phyloP scores from a whole-genome alignment of 2,113 vertebrate genomes.

The Nerophis ophidion region DNA sequence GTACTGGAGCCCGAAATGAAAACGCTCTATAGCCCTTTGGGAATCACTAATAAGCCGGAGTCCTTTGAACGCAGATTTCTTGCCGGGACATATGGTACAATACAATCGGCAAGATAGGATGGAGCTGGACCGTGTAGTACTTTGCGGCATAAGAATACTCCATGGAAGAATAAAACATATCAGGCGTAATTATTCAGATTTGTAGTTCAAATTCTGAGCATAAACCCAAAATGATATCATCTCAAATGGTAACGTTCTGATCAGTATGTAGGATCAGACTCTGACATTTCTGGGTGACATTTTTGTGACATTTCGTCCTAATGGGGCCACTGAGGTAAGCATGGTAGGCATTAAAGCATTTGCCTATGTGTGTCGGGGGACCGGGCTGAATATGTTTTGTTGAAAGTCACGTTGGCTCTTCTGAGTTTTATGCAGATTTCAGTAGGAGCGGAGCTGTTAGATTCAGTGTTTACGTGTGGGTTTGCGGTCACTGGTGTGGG shows the following conservation, averaged over 20 bases:
- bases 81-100: too few species aligned
- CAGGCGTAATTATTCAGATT: slow-evolving; percentile 4
- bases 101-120: too few species aligned
- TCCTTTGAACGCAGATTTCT: too few species aligned
- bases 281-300: slow-evolving; percentile 61
- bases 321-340: slow-evolving; percentile 39
- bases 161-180: not conserved
- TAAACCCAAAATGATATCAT: slow-evolving; percentile 10
- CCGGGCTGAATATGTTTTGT: slow-evolving; percentile 9
- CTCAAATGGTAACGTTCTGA: slow-evolving; percentile 19
- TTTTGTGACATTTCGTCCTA: slow-evolving; percentile 62
- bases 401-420: slow-evolving; percentile 12
- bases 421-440: slow-evolving; percentile 13
- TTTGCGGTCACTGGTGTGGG: slow-evolving; percentile 52
- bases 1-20: too few species aligned
- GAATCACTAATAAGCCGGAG: too few species aligned
- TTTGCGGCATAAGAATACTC: too few species aligned
- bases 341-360: slow-evolving; percentile 31
- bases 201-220: slow-evolving; percentile 11
- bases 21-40: too few species aligned
- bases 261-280: slow-evolving; percentile 52
- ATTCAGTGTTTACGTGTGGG: slow-evolving; percentile 33
- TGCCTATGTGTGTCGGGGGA: slow-evolving; percentile 1
- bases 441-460: slow-evolving; percentile 15
- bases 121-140: too few species aligned